Base-by-base conservation (phyloP, 2,888 invertebrate genomes). In the Torymus aiolomorphi region DNA sequence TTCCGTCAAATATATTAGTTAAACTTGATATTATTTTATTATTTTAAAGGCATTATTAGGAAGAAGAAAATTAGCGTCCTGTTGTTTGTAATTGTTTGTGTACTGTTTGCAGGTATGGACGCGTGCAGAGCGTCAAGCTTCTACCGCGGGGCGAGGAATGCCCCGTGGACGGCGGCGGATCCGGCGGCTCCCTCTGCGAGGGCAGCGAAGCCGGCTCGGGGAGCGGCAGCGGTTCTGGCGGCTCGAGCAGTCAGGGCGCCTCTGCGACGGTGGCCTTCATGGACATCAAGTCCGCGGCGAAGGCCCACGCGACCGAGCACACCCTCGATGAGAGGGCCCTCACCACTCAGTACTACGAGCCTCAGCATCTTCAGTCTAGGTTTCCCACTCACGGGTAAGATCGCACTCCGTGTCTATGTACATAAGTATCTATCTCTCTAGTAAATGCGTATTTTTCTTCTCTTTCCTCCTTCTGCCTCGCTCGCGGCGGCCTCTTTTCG, bases 81-180 rank as follows among this genome's bases (percentile, higher is more conserved):
- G n/a, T n/a, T n/a, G n/a, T n/a, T n/a, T n/a, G n/a, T n/a, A n/a
- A n/a, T 24, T 24, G 24, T 24, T 24, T 24, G 24, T 31, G 31
- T 4, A 31, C 4, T 31, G 31, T 31, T 31, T 93, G 78, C 93
- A 97, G 97, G 93, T 97, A 97, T 97, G 97, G 97, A 93, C 97
- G 97, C 93, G 97, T 97, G 93, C 97, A 97, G 93, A 97, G 96
- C 94, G 97, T 97, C 93, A 97, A 97, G 93, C 93, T 97, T 92
- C 94, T 97, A 94, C 94, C 95, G 87, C 92, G 92, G 91, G 91
- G 91, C 91, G 90, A 91, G 84, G 89, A 89, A 83, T 90, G 91
- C 87, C 89, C 89, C 87, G 89, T 89, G 89, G 90, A 89, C 85
- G 89, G 90, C 84, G 86, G 87, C 74, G 80, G 83, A 59, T 83